phyloP scores from a whole-genome alignment of 2,797 vertebrate genomes.

The Morelia viridis region DNA sequence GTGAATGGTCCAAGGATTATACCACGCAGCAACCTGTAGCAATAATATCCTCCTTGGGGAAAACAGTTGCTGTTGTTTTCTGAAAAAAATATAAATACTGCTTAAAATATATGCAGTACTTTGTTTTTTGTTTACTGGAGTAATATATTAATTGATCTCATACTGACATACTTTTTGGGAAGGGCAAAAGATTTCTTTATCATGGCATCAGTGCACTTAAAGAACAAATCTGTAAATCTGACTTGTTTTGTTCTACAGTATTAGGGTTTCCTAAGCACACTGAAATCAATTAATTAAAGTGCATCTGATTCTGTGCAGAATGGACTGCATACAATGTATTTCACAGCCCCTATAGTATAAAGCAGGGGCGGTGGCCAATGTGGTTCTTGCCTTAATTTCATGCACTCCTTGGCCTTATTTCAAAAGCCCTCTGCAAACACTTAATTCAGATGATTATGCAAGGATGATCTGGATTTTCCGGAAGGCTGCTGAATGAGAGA shows the following conservation, averaged over 20 bases:
- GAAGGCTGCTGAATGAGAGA: neutral
- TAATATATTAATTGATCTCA: neutral
- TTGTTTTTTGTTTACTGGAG: neutral
- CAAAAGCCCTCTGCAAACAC: neutral
- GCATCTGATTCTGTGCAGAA: neutral
- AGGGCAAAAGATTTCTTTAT: neutral
- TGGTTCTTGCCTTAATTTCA: neutral
- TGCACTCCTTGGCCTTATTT: neutral
- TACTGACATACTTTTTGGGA: neutral
- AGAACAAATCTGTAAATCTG: neutral
- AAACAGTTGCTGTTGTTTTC: neutral
- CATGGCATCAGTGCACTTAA: neutral
- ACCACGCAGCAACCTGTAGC: neutral
- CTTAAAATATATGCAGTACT: neutral
- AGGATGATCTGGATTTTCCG: neutral
- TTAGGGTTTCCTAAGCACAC: neutral
- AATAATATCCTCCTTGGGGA: neutral
- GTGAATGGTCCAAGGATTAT: neutral
- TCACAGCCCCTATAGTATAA: neutral
- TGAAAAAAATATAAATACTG: neutral
- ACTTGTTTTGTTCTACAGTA: neutral
- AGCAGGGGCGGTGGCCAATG: neutral
- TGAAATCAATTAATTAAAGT: neutral
- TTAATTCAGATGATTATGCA: neutral
- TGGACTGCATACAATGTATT: neutral